Conservation (phyloP, 2,888 invertebrate genomes). For the Chymomyza caudatula region DNA sequence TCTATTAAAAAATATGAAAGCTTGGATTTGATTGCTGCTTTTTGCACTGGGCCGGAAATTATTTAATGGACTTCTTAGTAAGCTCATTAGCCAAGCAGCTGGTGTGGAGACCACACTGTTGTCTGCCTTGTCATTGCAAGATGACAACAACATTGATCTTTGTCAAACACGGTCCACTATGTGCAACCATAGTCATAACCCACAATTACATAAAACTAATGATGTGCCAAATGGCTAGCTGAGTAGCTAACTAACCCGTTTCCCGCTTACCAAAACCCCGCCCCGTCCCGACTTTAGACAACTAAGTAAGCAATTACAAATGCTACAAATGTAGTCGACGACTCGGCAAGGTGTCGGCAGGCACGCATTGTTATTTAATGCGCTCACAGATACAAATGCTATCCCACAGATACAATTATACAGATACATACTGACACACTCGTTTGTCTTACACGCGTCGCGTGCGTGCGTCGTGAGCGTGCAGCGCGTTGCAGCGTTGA, state of each 20-base stretch:
- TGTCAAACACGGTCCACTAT: not conserved
- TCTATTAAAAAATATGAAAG: slow-evolving; percentile 51
- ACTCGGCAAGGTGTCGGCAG: slow-evolving; percentile 57
- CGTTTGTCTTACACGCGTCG: slow-evolving; percentile 33
- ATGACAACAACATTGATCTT: not conserved
- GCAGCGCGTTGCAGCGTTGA: slow-evolving; percentile 11
- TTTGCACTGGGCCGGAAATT: slow-evolving; percentile 40
- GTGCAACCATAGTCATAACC: not conserved
- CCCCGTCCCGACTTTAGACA: slow-evolving; percentile 1
- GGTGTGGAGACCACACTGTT: not conserved
- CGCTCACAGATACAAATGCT: not conserved
- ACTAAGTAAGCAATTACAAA: slow-evolving; percentile 51
- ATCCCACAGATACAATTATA: slow-evolving; percentile 7
- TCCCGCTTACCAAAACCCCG: slow-evolving; percentile 12
- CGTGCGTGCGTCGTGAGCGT: slow-evolving; percentile 34
- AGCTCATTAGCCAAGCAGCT: slow-evolving; percentile 8
- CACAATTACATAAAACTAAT: slow-evolving; percentile 48
- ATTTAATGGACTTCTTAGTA: slow-evolving; percentile 50
- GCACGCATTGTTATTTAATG: slow-evolving; percentile 58
- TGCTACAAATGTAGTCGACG: slow-evolving; percentile 44
- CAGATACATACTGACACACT: slow-evolving; percentile 16
- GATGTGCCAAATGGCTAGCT: slow-evolving; percentile 56
- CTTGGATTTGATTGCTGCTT: slow-evolving; percentile 23
- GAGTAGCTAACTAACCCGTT: not conserved
- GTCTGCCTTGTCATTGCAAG: not conserved